phyloP scores from a whole-genome alignment of 2,888 invertebrate genomes.

The Cryptocheilus praepositus region DNA sequence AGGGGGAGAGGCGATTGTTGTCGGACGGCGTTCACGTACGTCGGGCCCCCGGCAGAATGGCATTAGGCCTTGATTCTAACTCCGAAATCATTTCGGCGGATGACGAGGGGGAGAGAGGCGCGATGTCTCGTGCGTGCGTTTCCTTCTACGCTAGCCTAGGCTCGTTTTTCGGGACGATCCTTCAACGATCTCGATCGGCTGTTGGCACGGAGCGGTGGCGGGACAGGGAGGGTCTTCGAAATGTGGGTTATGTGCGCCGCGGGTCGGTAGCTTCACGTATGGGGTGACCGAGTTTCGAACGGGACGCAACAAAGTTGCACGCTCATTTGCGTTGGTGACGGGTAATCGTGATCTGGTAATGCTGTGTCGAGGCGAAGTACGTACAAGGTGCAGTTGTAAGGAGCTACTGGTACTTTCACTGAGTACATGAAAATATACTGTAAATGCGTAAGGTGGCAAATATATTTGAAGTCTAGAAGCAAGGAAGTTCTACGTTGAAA shows the following conservation, averaged over 20 bases:
- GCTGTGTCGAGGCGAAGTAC: too few relatives aligned
- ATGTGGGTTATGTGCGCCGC: constrained; percentile 51
- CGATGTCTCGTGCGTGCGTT: constrained; percentile 12
- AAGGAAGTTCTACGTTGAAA: too few relatives aligned
- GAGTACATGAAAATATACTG: too few relatives aligned
- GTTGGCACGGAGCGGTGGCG: constrained; percentile 25
- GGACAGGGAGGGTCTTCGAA: constrained; percentile 44
- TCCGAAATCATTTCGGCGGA: constrained; percentile 57
- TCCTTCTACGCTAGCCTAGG: background rate
- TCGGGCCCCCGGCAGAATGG: constrained; percentile 38
- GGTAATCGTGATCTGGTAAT: too few relatives aligned
- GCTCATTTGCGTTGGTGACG: background rate
- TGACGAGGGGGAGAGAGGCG: constrained; percentile 9
- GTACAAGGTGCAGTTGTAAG: too few relatives aligned
- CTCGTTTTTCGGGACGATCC: background rate
- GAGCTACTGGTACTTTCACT: too few relatives aligned
- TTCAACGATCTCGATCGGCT: constrained; percentile 4
- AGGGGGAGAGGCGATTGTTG: constrained; percentile 50
- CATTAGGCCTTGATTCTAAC: constrained; percentile 64
- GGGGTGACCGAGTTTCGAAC: constrained; percentile 24
- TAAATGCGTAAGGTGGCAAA: too few relatives aligned
- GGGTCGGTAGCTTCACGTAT: constrained; percentile 17
- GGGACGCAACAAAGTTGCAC: background rate
- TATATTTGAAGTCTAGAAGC: too few relatives aligned
- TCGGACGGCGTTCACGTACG: constrained; percentile 42